A percentile compares a stretch with the other conserved stretches of the same genome.
Conservation (phyloP, 2,113 vertebrate species). For the Mormyrus iriodes region DNA sequence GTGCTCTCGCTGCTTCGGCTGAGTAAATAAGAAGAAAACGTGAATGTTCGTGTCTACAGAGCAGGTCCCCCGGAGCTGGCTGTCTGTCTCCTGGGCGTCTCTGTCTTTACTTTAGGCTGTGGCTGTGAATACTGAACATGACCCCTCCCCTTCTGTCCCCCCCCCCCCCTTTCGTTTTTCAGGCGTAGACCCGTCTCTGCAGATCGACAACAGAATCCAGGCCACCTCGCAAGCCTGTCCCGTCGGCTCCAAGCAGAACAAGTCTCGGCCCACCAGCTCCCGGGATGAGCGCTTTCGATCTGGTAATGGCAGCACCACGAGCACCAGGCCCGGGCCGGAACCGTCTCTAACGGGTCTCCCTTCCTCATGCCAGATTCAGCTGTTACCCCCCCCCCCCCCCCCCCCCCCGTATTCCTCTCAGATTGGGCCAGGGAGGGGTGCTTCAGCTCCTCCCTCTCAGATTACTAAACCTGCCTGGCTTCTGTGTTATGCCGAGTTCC, state of each 20-base stretch:
- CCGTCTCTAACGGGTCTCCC: neutral
- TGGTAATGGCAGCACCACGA: conserved; percentile 56
- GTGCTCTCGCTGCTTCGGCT: neutral
- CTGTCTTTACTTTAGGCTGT: neutral
- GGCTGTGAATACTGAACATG: neutral
- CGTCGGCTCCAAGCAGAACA: conserved; percentile 66
- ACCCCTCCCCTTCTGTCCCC: neutral
- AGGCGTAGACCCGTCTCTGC: conserved; percentile 86
- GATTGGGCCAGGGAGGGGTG: neutral
- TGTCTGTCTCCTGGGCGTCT: neutral
- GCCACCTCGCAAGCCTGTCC: conserved; percentile 60
- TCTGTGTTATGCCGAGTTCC: neutral
- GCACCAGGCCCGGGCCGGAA: neutral
- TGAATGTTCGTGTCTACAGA: neutral
- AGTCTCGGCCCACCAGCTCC: conserved; percentile 69
- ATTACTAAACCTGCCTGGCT: neutral
- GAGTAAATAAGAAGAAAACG: neutral
- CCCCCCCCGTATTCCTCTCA: no score
- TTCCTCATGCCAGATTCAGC: neutral
- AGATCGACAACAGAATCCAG: conserved; percentile 71
- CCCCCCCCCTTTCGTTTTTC: conserved; percentile 38
- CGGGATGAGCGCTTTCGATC: conserved; percentile 92
- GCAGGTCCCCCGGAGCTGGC: neutral
- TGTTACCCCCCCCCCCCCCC: no score
- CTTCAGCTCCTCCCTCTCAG: neutral